phyloP scores from a whole-genome alignment of 2,113 vertebrate species.

The Rhombomys opimus region DNA sequence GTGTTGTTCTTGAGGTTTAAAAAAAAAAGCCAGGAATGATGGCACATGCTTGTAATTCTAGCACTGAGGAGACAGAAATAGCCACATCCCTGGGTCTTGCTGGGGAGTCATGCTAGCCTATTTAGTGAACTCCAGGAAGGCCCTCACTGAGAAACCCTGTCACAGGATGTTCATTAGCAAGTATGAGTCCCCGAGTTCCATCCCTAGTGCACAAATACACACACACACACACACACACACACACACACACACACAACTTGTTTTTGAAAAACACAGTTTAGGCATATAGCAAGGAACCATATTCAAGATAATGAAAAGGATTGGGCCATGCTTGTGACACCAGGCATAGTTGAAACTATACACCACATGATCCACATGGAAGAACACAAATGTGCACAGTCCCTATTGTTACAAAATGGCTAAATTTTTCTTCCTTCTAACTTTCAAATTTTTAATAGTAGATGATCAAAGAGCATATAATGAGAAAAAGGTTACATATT shows the following conservation, averaged over 20 bases:
- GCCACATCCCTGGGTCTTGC: neutral
- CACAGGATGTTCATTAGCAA: neutral
- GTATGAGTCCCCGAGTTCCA: neutral
- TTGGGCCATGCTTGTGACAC: neutral
- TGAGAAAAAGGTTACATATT: neutral
- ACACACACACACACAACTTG: neutral
- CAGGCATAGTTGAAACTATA: neutral
- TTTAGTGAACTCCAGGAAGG: neutral
- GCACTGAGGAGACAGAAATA: neutral
- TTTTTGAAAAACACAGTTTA: neutral
- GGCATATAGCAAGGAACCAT: neutral
- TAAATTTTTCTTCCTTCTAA: neutral
- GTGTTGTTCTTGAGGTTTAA: conserved; percentile 83
- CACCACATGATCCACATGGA: neutral
- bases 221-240: too few species aligned
- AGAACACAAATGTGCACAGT: neutral
- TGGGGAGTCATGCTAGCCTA: neutral
- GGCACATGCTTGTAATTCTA: neutral
- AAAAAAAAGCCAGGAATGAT: neutral
- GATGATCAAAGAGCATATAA: neutral
- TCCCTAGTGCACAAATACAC: neutral
- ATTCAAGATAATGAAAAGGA: neutral
- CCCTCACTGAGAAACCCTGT: neutral
- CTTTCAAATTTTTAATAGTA: neutral
- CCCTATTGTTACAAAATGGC: neutral